A percentile compares a stretch with the other conserved stretches of the same genome.
Evolutionary conservation across 2,113 vertebrate genomes (phyloP).

Genomic region (Oryctolagus cuniculus): DNA sequence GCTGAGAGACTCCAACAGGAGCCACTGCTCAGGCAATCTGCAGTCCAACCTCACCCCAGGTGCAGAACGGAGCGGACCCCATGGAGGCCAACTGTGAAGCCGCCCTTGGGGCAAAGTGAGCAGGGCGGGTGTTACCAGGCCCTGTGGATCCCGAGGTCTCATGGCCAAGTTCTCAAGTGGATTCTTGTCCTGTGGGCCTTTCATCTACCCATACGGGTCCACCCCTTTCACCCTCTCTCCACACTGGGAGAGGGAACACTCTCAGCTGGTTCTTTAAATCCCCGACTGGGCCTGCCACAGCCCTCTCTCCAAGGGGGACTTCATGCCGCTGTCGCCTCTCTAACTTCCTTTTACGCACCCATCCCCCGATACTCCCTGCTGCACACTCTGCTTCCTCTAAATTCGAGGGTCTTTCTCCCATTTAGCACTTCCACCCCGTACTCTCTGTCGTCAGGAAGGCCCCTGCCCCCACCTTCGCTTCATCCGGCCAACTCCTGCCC

Average conservation of each 20-base stretch:
- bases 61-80: background rate
- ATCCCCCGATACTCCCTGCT: background rate
- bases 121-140: background rate
- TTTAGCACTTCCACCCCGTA: background rate
- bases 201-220: background rate
- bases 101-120: background rate
- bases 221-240: background rate
- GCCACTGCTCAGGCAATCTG: too few species aligned
- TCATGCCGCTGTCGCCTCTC: background rate
- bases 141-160: background rate
- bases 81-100: accelerated
- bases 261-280: background rate
- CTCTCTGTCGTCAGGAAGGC: background rate
- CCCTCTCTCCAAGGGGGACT: background rate
- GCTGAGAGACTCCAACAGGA: accelerated
- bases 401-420: background rate
- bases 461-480: background rate
- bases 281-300: background rate
- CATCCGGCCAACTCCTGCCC: background rate
- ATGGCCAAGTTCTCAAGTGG: background rate
- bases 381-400: background rate
- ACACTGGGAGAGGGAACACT: background rate
- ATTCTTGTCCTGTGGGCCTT: background rate
- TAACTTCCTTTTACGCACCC: background rate
- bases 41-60: background rate